Evolutionary conservation across 2,888 invertebrate genomes (phyloP).

Genomic region (Plemyria rubiginata): DNA sequence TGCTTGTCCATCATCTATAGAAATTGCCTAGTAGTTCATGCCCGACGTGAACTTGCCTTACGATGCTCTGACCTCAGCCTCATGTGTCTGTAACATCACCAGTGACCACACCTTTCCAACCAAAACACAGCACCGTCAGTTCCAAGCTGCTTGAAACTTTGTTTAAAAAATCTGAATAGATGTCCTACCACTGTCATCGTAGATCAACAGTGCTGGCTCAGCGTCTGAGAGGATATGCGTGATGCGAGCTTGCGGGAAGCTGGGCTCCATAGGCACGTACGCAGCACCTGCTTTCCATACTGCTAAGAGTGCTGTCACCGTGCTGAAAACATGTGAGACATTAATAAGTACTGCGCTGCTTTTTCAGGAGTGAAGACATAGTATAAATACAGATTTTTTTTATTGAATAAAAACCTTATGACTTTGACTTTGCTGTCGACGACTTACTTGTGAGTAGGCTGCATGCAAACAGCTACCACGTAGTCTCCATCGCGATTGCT

Average conservation of each 20-base stretch:
- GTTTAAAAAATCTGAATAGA: background rate
- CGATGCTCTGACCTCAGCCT: no score
- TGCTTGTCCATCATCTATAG: no score
- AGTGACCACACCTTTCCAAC: no score
- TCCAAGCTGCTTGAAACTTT: no score
- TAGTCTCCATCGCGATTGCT: slow-evolving; percentile 88
- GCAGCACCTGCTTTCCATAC: slow-evolving; percentile 93
- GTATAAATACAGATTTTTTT: no score
- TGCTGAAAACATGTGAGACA: slow-evolving; percentile 51
- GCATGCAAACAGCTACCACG: slow-evolving; percentile 92
- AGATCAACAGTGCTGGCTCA: slow-evolving; percentile 88
- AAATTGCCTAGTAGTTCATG: no score
- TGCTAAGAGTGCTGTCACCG: slow-evolving; percentile 87
- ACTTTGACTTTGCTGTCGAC: no score
- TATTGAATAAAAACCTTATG: no score
- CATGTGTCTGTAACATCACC: no score
- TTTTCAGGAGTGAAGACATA: no score
- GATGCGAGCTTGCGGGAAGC: slow-evolving; percentile 89
- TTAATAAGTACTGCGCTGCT: background rate
- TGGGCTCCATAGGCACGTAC: slow-evolving; percentile 92
- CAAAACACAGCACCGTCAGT: no score
- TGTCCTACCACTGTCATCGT: slow-evolving; percentile 86
- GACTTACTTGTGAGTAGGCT: slow-evolving; percentile 87
- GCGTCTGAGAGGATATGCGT: slow-evolving; percentile 91
- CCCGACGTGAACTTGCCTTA: no score